Evolutionary conservation across 1,140 invertebrate genomes (phyloP), one percentile per base, ranked within the genome.

Genomic region (Andricus grossulariae): DNA sequence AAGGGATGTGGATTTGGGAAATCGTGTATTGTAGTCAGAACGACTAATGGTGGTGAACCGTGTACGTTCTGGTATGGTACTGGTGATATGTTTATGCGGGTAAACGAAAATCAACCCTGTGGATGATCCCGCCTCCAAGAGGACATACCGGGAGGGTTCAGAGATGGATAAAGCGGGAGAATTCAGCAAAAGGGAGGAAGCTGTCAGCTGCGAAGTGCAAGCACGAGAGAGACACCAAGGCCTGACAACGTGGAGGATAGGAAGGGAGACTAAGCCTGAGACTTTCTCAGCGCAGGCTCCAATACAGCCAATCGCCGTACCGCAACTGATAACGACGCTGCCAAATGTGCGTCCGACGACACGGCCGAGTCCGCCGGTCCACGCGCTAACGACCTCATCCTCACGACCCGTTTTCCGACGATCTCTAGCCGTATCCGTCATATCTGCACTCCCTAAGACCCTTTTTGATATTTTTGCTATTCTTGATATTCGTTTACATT

Each of bases 271-370:
- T 71, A 86, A 86, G 86, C 83, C 71, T 75, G 78, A 76, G 3
- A 55, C 75, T 74, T 51, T 76, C 79, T 87, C 82, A 85, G 90
- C 90, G 90, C 90, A 90, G 89, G 85, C 90, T 91, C 90, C 89
- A 87, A 90, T 90, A 88, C 90, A 90, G 88, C 90, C 90, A 91
- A 91, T 91, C 89, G 89, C 85, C 88, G 89, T 88, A 89, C 85
- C 89, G 89, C 89, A 84, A 88, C 87, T 90, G 89, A 90, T 90
- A 91, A 91, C 88, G 88, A 87, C 87, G 87, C 83, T 88, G 82
- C 86, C 88, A 87, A 90, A 89, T 88, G 86, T 90, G 88, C 87
- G 88, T 90, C 60, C 75, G 75, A 80, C 80, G 80, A 84, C 84
- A 82, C 83, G 85, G 79, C 82, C 79, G 80, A 86, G 83, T 82